These are phyloP conservation scores for Carlito syrichta DNA, from an alignment of 2,113 vertebrate genomes.

Conservation along the genomic window DNA sequence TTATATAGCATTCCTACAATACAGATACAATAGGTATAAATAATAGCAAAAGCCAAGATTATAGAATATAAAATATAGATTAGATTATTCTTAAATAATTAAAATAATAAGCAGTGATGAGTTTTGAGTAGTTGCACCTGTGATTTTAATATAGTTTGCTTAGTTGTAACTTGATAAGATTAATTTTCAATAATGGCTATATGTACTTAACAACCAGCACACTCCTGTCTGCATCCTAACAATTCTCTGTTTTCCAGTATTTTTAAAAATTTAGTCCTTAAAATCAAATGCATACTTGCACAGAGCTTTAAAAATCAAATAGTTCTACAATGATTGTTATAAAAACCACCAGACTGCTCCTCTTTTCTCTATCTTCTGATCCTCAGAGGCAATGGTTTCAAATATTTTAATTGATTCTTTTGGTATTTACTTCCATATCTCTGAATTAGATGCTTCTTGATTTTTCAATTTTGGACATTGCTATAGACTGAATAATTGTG, in stretches of 20 bases:
- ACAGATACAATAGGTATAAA: not conserved
- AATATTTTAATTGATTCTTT: not conserved
- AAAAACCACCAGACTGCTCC: not conserved
- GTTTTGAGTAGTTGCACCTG: not conserved
- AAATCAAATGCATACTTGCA: not conserved
- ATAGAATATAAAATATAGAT: not conserved
- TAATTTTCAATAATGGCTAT: slow-evolving; percentile 7
- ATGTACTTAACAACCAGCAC: not conserved
- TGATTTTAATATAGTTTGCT: slow-evolving; percentile 6
- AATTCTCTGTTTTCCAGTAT: not conserved
- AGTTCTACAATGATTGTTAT: not conserved
- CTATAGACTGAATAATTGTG: not conserved
- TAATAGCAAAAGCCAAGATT: not conserved
- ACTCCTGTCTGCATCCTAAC: not conserved
- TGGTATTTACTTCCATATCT: not conserved
- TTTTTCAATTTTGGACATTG: not conserved
- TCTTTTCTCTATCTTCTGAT: not conserved
- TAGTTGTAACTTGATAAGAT: not conserved
- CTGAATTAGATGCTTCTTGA: not conserved
- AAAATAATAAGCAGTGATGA: slow-evolving; percentile 11
- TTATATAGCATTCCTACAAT: not conserved
- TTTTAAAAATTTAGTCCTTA: not conserved
- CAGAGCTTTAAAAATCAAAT: not conserved
- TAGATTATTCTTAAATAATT: not conserved
- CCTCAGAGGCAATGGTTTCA: not conserved